A percentile compares a stretch with the other conserved stretches of the same genome.
phyloP scores from a whole-genome alignment of 35 echinoderm and acorn worm species.

The Hemicentrotus pulcherrimus region DNA sequence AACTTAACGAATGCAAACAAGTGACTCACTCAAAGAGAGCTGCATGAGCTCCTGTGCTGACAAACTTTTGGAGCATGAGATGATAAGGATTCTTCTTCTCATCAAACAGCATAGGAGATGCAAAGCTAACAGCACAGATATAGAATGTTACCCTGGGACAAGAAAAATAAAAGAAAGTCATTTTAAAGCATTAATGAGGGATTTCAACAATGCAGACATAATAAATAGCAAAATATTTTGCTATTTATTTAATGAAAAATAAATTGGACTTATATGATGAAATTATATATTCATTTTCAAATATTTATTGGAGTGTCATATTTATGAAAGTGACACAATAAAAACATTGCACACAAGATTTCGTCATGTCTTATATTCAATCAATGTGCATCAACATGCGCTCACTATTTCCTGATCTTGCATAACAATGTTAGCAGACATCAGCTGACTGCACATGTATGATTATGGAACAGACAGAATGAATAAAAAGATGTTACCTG shows the following conservation, averaged over 20 bases:
- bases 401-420: not conserved
- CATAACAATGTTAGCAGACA: not conserved
- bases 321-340: too few species aligned
- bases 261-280: too few species aligned
- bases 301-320: not conserved
- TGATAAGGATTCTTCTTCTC: conserved; percentile 99
- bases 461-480: not conserved
- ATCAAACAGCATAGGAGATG: conserved; percentile 98
- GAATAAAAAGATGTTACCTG: conserved; percentile 68
- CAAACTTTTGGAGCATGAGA: conserved; percentile 98
- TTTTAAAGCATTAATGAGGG: not conserved
- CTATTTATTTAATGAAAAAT: too few species aligned
- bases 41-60: conserved; percentile 85
- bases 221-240: too few species aligned
- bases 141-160: conserved; percentile 90
- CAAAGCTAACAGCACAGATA: conserved; percentile 98
- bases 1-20: not conserved
- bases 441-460: not conserved
- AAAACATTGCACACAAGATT: too few species aligned
- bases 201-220: not conserved
- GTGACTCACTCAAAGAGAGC: conserved; percentile 94
- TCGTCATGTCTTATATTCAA: too few species aligned
- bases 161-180: not conserved
- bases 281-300: too few species aligned
- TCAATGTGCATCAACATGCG: too few species aligned